These are phyloP conservation scores for Prinia subflava DNA, from an alignment of 2,113 vertebrate species.

Conservation along the genomic window DNA sequence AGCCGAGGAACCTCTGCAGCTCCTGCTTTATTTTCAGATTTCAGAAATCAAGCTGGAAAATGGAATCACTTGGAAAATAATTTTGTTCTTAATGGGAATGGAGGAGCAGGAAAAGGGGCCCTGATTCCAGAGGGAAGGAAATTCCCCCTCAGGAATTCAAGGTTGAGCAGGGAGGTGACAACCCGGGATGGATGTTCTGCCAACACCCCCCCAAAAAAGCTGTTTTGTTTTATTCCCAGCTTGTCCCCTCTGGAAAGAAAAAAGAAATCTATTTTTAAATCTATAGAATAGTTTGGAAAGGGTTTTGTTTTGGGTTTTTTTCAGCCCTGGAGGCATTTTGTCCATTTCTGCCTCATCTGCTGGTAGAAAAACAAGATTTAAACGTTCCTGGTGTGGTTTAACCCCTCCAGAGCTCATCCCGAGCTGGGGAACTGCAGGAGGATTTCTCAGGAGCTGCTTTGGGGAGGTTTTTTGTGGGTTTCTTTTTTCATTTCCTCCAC, in stretches of 20 bases:
- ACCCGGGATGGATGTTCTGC: background rate
- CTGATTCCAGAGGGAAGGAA: background rate
- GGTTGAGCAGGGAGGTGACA: background rate
- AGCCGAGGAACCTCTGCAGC: background rate
- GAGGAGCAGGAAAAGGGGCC: fast-evolving
- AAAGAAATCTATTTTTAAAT: background rate
- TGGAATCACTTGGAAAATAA: fast-evolving
- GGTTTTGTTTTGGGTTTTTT: background rate
- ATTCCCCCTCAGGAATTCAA: background rate
- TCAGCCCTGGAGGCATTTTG: background rate
- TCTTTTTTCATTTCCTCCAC: background rate
- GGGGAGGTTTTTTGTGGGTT: background rate
- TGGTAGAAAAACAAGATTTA: background rate
- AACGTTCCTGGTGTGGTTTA: background rate
- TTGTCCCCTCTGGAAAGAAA: background rate
- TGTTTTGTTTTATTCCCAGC: background rate
- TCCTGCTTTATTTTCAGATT: background rate
- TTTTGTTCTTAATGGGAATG: fast-evolving
- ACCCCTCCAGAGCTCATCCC: background rate
- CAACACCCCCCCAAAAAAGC: background rate
- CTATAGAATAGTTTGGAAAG: background rate
- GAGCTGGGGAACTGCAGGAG: background rate
- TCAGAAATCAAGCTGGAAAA: background rate
- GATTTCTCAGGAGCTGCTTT: background rate
- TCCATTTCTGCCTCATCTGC: conserved; percentile 9